A percentile compares a stretch with the other conserved stretches of the same genome.
Evolutionary conservation across 1,140 invertebrate species (phyloP).

Genomic region (Melitaea cinxia): DNA sequence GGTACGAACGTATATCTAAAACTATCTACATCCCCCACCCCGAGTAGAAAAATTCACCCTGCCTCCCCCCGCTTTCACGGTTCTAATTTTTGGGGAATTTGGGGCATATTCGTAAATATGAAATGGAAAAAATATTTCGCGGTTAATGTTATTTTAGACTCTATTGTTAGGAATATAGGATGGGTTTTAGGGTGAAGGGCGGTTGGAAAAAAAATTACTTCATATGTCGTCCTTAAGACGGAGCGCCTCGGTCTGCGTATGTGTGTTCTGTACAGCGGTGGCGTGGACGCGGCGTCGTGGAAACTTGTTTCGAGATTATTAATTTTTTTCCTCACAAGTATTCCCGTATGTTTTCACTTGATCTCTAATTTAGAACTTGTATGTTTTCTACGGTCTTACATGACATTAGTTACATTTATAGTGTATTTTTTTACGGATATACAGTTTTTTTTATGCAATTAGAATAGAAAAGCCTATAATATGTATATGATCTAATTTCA

Average conservation of each 20-base stretch:
- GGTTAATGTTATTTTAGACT: constrained; percentile 48
- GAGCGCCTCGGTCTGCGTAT: constrained; percentile 77
- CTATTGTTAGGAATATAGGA: constrained; percentile 44
- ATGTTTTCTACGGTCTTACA: no score
- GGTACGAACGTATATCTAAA: constrained; percentile 63
- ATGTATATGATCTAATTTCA: no score
- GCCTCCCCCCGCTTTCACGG: constrained; percentile 72
- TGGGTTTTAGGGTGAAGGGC: constrained; percentile 43
- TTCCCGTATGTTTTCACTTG: no score
- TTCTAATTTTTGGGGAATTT: constrained; percentile 82
- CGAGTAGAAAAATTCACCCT: constrained; percentile 55
- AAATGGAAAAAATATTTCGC: constrained; percentile 82
- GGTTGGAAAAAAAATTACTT: constrained; percentile 80
- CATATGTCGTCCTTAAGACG: constrained; percentile 82
- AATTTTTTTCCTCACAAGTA: neutral
- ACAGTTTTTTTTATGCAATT: no score
- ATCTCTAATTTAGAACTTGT: no score
- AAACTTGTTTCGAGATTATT: constrained; percentile 23
- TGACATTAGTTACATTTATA: no score
- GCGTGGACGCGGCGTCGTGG: constrained; percentile 49
- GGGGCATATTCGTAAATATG: constrained; percentile 82
- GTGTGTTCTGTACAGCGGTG: constrained; percentile 64
- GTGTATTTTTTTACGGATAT: no score
- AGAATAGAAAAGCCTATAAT: no score
- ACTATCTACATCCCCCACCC: constrained; percentile 71